Base-by-base conservation (phyloP, 2,113 vertebrate species). In the Ariopsis seemanni region DNA sequence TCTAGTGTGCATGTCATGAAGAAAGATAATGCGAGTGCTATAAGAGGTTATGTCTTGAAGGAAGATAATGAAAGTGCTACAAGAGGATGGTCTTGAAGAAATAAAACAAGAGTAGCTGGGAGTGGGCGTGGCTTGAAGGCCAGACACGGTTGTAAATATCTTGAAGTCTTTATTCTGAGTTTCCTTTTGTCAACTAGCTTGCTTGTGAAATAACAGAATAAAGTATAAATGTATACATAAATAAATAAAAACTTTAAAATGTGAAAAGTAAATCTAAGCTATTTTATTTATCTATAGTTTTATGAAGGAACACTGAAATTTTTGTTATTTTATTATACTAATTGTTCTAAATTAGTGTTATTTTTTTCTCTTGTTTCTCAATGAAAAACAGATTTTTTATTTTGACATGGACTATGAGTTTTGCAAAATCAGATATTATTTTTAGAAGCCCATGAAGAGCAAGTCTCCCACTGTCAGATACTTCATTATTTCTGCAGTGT, bases 401-500 rank as follows among this genome's bases (percentile, higher is more conserved):
- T 4, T 80, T 62, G 79, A 58, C 18, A 12, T 48, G 10, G 17
- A 34, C 52, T 30, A 53, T 80, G 27, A 34, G 27, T 42, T 82
- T 82, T 25, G 79, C 34, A 7, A 48, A 60, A 14, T 62, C 79
- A 62, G 79, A 62, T 10, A 22, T 25, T 82, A 82, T 82, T 82
- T 81, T 82, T 82, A 62, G 79, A 62, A 48, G 30, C 57, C 25
- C 57, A 42, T 0, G 57, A 62, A 12, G 57, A 82, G 79, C 79
- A 82, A 62, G 30, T 82, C 57, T 62, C 79, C 57, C 11, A 48
- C 57, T 30, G 27, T 52, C 82, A 53, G 63, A 55, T 84, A 69
- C 63, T 84, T 84, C 63, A 69, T 84, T 84, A 84, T 84, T 69
- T 69, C 65, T 55, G 82, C 63, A 69, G 82, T 50, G 4, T 55